Conservation (phyloP, 30 jellyfish, hydroid and myxozoan species). For the Aurelia aurita region DNA sequence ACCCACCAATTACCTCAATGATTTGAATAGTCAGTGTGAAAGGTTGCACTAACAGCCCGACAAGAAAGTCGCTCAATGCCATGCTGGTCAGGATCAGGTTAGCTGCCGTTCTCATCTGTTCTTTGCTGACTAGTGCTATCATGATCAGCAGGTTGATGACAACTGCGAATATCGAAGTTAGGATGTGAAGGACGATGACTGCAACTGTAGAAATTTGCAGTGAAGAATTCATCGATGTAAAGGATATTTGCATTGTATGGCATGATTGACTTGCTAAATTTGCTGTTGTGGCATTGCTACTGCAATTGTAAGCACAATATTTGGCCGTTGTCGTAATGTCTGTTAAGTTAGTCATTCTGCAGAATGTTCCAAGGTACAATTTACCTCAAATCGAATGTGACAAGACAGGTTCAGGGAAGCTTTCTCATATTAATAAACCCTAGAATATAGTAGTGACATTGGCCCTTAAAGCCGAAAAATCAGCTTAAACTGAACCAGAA, state of each 20-base stretch:
- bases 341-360: no score
- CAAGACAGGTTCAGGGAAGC: no score
- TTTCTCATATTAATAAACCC: no score
- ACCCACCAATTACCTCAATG: not conserved
- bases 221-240: not conserved
- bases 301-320: no score
- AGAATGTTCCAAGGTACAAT: no score
- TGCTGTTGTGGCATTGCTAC: not conserved
- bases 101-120: constrained; percentile 34
- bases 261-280: not conserved
- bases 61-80: constrained; percentile 63
- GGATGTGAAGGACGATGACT: not conserved
- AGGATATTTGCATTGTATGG: not conserved
- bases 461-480: no score
- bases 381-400: no score
- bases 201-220: constrained; percentile 3
- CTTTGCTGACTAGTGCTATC: constrained; percentile 2
- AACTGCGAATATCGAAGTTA: constrained; percentile 14
- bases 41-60: constrained; percentile 50
- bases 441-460: no score
- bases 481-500: no score
- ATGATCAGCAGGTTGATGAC: constrained; percentile 19
- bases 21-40: not conserved
- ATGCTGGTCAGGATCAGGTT: constrained; percentile 54
- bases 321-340: no score